These are phyloP conservation scores for Cylloceria caligata DNA, from an alignment of 2,888 invertebrate genomes.

Conservation along the genomic window DNA sequence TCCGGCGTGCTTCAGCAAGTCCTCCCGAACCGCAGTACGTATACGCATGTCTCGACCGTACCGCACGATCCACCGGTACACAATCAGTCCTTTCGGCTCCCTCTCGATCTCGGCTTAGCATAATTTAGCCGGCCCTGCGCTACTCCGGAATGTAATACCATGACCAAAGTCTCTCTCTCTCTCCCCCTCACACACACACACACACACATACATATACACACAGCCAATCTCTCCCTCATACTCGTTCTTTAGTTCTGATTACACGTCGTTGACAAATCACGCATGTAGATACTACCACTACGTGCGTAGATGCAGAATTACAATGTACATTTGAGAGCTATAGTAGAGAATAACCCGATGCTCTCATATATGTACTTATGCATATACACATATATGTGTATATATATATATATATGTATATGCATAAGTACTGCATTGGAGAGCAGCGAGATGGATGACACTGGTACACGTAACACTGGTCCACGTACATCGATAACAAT, in stretches of 20 bases:
- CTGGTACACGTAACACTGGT: conserved; percentile 7
- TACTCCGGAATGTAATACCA: conserved; percentile 67
- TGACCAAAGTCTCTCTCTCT: conserved; percentile 48
- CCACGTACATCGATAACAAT: conserved; percentile 42
- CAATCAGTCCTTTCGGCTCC: conserved; percentile 52
- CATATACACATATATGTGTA: too few relatives aligned
- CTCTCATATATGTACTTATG: too few relatives aligned
- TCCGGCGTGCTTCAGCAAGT: conserved; percentile 51
- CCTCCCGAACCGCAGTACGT: conserved; percentile 56
- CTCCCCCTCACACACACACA: conserved; percentile 33
- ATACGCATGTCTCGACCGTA: conserved; percentile 53
- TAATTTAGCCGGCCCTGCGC: conserved; percentile 68
- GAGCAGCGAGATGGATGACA: conserved; percentile 36
- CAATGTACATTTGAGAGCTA: not conserved
- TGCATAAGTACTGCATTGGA: conserved; percentile 38
- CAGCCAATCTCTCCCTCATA: conserved; percentile 1
- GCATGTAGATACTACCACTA: conserved; percentile 30
- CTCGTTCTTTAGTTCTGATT: conserved; percentile 50
- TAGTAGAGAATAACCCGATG: conserved; percentile 11
- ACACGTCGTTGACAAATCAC: conserved; percentile 62
- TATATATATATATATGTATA: too few relatives aligned
- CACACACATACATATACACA: conserved; percentile 13
- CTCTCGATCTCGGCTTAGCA: conserved; percentile 68
- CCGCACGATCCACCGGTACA: conserved; percentile 26
- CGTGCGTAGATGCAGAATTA: conserved; percentile 15